Evolutionary conservation across 2,888 invertebrate species (phyloP), one percentile per base, ranked within the genome.

Genomic region (Crossocerus cetratus): DNA sequence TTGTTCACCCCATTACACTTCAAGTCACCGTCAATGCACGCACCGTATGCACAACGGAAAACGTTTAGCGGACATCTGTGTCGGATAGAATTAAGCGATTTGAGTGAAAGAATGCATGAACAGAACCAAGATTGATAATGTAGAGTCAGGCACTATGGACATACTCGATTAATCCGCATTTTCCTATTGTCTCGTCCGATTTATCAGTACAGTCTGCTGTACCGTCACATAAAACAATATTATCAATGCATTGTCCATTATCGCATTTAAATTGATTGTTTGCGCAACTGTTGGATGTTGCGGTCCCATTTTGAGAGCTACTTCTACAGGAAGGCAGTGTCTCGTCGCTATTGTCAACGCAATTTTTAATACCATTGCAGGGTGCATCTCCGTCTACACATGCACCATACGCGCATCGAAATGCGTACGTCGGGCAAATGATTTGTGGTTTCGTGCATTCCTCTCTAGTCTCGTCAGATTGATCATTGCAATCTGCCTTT

Each of bases 331-430:
- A 77, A 0, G 86, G 67, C 11, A 83, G 64, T 11, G 74, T 83
- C 78, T 93, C 93, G 81, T 93, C 93, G 2, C 92, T 92, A 44
- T 89, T 90, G 71, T 93, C 93, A 3, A 88, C 81, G 76, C 93
- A 93, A 66, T 93, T 91, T 58, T 85, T 75, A 5, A 87, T 74
- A 0, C 91, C 91, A 77, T 92, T 91, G 76, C 94, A 94, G 58
- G 90, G 88, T 0, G 91, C 88, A 20, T 92, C 91, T 2, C 92
- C 91, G 77, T 93, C 93, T 0, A 93, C 91, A 76, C 94, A 94
- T 0, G 92, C 94, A 1, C 94, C 94, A 80, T 94, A 94, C 0
- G 91, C 90, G 82, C 94, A 94, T 54, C 92, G 92, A 87, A 93
- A 94, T 63, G 93, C 91, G 78, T 91, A 92, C 0, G 86, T 74